Percentiles rank a stretch among this genome's conserved stretches.
Conservation (phyloP, 2,888 invertebrate genomes). For the Lasioglossum marginatum region DNA sequence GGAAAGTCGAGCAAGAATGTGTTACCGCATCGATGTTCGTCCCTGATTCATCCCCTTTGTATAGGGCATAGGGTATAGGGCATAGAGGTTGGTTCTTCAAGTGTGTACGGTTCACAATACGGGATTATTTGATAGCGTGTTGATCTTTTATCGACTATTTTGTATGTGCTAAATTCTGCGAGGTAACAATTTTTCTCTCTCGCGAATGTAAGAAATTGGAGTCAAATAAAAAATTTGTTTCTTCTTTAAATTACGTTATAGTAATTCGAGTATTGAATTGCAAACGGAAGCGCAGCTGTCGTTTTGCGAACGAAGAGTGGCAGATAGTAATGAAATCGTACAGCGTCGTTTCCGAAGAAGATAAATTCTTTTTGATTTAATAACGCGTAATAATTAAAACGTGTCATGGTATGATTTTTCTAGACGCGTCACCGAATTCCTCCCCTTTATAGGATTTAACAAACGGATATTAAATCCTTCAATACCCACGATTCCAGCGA, state of each 20-base stretch:
- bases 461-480: slow-evolving; percentile 17
- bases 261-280: not conserved
- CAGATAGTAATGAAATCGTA: not conserved
- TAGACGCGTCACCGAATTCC: not conserved
- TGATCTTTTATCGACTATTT: not conserved
- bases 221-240: too few relatives aligned
- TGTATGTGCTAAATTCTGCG: not conserved
- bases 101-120: not conserved
- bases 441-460: not conserved
- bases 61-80: too few relatives aligned
- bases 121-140: not conserved
- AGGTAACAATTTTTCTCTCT: not conserved
- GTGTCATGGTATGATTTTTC: not conserved
- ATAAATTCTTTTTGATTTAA: not conserved
- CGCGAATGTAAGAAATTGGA: too few relatives aligned
- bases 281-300: not conserved
- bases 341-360: not conserved
- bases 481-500: slow-evolving; percentile 12
- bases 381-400: slow-evolving; percentile 2
- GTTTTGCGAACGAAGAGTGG: not conserved
- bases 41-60: not conserved
- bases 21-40: not conserved
- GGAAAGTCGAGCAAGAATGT: too few relatives aligned
- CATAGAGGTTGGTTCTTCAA: too few relatives aligned
- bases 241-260: too few relatives aligned